phyloP scores from a whole-genome alignment of 2,888 invertebrate genomes.

The Pammene aurita region DNA sequence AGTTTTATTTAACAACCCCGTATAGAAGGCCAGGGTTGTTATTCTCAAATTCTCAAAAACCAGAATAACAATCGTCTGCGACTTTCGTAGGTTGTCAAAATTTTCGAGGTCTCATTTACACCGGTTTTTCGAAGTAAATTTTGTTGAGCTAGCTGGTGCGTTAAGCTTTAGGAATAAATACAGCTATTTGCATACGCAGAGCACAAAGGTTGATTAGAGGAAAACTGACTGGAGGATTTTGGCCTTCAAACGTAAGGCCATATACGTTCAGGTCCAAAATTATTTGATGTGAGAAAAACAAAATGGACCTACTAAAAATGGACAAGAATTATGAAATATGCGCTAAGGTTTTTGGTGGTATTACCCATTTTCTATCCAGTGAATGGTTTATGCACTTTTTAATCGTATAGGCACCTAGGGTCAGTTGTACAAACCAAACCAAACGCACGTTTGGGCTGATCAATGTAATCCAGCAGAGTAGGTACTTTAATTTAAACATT shows the following conservation, averaged over 20 bases:
- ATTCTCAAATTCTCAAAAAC: not conserved
- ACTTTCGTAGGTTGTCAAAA: not conserved
- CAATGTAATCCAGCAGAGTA: too few relatives aligned
- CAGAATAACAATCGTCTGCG: not conserved
- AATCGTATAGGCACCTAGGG: too few relatives aligned
- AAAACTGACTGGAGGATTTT: constrained; percentile 8
- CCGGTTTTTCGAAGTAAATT: not conserved
- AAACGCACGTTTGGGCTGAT: too few relatives aligned
- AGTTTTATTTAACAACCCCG: constrained; percentile 12
- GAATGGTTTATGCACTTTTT: too few relatives aligned
- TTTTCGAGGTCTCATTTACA: not conserved
- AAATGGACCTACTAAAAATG: not conserved
- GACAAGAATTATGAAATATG: too few relatives aligned
- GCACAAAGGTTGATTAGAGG: constrained; percentile 19
- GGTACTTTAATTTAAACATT: too few relatives aligned
- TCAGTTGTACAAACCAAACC: too few relatives aligned
- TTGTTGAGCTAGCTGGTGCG: not conserved
- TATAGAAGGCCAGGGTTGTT: not conserved
- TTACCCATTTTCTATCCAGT: too few relatives aligned
- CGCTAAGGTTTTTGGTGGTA: too few relatives aligned
- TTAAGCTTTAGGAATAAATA: not conserved
- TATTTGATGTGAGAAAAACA: not conserved
- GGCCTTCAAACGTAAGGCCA: not conserved
- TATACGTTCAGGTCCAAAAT: not conserved
- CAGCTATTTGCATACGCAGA: constrained; percentile 13